Evolutionary conservation across 2,113 vertebrate genomes (phyloP), one percentile per base, ranked within the genome.

Genomic region (Ondatra zibethicus): DNA sequence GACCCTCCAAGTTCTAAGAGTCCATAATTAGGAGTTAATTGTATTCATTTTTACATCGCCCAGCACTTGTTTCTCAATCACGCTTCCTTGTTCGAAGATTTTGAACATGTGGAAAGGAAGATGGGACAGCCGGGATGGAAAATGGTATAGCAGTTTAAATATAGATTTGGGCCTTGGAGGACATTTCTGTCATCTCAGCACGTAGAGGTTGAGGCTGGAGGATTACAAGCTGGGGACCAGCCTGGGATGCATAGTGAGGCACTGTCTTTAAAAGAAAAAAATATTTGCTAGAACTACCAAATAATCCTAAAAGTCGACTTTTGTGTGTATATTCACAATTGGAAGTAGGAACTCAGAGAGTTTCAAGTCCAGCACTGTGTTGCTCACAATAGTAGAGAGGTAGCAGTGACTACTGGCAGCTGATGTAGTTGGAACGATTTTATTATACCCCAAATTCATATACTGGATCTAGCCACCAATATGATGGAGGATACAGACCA

Each of bases 21-120:
- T 89, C 65, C 12, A 1, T 78, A 92, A 96, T 86, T 76, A 36
- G 75, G 91, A 72, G 31, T 33, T 86, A 91, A 81, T 82, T 92
- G n/a, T 66, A 29, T 14, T 92, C 42, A 87, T 78, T 76, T 70
- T 82, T 87, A 58, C 61, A 36, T 86, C 25, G 39, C 72, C 47
- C 1, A 16, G 58, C 63, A 52, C 36, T 77, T 91, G 42, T 65
- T 92, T 73, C 90, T 73, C 80, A 63, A 6, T 90, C 88, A 76
- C 27, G 45, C 5, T 80, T 91, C 61, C 16, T 78, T 45, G 19
- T 58, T 93, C 47, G 88, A 93, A 87, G 29, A 72, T 52, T 86
- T 90, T 88, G 45, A 82, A 87, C 91, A 39, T 72, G 21, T 88
- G 61, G 25, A 94, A 61, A 29, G 7, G 39, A 58, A 90, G 72